phyloP scores from a whole-genome alignment of 1,140 invertebrate species.

The Glossosoma conforme region DNA sequence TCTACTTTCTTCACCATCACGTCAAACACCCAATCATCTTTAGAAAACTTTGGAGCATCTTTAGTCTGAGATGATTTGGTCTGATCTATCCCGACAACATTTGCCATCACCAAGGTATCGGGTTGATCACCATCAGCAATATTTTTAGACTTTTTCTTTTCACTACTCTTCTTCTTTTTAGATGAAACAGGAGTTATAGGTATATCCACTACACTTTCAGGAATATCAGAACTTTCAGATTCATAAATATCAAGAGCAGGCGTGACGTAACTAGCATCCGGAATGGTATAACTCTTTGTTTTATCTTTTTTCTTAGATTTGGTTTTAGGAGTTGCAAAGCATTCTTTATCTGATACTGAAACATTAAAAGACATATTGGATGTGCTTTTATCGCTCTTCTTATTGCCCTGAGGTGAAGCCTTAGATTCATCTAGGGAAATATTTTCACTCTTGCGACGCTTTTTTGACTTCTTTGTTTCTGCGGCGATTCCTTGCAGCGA shows the following conservation, averaged over 20 bases:
- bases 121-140: neutral
- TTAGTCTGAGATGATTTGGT: neutral
- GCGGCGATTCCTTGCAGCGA: neutral
- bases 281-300: slow-evolving; percentile 20
- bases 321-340: slow-evolving; percentile 47
- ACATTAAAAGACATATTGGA: no score
- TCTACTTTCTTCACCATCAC: neutral
- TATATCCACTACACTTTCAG: slow-evolving; percentile 28
- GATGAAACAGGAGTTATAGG: slow-evolving; percentile 12
- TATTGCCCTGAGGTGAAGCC: no score
- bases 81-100: slow-evolving; percentile 19
- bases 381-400: no score
- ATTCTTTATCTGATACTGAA: slow-evolving; percentile 32
- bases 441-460: no score
- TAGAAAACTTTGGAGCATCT: neutral
- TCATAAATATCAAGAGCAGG: slow-evolving; percentile 29
- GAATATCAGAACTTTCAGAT: slow-evolving; percentile 31
- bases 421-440: no score
- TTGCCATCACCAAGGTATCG: slow-evolving; percentile 25
- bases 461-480: no score
- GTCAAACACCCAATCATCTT: neutral
- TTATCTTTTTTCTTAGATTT: slow-evolving; percentile 32
- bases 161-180: slow-evolving; percentile 15
- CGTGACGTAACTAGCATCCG: slow-evolving; percentile 14
- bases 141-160: no score